These are phyloP conservation scores for Drosophila ogumai DNA, from an alignment of 1,140 invertebrate species.

Conservation along the genomic window DNA sequence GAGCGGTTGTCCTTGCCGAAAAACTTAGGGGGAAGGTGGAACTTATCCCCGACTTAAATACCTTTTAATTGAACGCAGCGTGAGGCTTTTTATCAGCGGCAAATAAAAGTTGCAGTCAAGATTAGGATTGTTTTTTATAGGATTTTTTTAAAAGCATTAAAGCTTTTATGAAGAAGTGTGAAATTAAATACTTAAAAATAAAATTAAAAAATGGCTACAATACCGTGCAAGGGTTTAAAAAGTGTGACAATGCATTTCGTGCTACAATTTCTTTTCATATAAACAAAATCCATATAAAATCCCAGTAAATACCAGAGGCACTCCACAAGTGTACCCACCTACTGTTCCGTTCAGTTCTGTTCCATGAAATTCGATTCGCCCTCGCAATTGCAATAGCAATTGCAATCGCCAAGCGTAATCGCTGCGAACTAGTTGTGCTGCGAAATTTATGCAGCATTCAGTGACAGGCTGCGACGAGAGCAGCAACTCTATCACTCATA, in stretches of 20 bases:
- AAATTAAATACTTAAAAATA: neutral
- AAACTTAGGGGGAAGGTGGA: constrained; percentile 2
- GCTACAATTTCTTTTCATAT: too few relatives aligned
- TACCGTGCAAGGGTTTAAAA: too few relatives aligned
- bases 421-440: constrained; percentile 22
- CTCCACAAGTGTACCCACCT: constrained; percentile 6
- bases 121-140: neutral
- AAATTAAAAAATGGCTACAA: too few relatives aligned
- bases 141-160: too few relatives aligned
- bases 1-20: neutral
- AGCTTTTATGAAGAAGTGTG: neutral
- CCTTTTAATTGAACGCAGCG: constrained; percentile 77
- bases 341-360: neutral
- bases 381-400: constrained; percentile 20
- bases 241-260: too few relatives aligned
- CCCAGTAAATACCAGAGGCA: neutral
- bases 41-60: constrained; percentile 60
- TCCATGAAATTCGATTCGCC: constrained; percentile 11
- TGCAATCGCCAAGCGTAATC: constrained; percentile 2
- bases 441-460: constrained; percentile 31
- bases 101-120: constrained; percentile 10
- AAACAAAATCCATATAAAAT: neutral
- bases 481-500: constrained; percentile 46
- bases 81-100: constrained; percentile 36
- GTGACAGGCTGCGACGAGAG: constrained; percentile 20